Percentiles rank a stretch among this genome's conserved stretches.
These are phyloP conservation scores for Axinella damicornis DNA, from an alignment of 37 sponge, comb jelly and placozoan genomes.

Conservation along the genomic window DNA sequence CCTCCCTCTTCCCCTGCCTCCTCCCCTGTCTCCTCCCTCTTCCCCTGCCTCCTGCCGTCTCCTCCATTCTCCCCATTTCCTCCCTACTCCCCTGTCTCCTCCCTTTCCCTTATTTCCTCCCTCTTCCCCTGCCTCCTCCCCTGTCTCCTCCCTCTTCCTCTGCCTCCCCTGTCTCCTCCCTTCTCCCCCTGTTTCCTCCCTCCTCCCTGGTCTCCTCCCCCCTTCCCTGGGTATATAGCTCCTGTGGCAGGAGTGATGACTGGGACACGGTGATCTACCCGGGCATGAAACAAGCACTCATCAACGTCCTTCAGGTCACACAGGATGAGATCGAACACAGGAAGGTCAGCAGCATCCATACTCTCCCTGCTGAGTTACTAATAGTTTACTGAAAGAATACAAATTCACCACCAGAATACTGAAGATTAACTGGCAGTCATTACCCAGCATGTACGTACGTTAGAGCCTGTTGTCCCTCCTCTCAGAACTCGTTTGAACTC, in stretches of 20 bases:
- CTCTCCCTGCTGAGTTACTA: too few relatives aligned
- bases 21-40: neutral
- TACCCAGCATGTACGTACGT: too few relatives aligned
- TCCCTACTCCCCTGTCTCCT: neutral
- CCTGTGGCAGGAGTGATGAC: slow-evolving; percentile 38
- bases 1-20: neutral
- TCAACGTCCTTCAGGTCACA: slow-evolving; percentile 73
- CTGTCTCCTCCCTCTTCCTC: too few relatives aligned
- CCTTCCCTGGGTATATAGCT: too few relatives aligned
- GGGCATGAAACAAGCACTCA: slow-evolving; percentile 89
- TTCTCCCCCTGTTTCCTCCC: neutral
- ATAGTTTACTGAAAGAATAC: too few relatives aligned
- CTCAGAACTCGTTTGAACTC: slow-evolving; percentile 87
- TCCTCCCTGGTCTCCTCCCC: neutral
- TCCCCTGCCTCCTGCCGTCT: too few relatives aligned
- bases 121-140: neutral
- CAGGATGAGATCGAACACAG: slow-evolving; percentile 83
- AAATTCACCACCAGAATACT: neutral
- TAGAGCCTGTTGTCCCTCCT: too few relatives aligned
- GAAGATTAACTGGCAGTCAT: too few relatives aligned
- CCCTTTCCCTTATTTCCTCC: neutral
- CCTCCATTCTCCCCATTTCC: neutral
- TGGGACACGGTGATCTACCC: slow-evolving; percentile 87
- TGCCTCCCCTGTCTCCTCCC: neutral
- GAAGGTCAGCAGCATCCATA: too few relatives aligned